phyloP scores from a whole-genome alignment of 2,888 invertebrate species.

The Heliconius ismenius region DNA sequence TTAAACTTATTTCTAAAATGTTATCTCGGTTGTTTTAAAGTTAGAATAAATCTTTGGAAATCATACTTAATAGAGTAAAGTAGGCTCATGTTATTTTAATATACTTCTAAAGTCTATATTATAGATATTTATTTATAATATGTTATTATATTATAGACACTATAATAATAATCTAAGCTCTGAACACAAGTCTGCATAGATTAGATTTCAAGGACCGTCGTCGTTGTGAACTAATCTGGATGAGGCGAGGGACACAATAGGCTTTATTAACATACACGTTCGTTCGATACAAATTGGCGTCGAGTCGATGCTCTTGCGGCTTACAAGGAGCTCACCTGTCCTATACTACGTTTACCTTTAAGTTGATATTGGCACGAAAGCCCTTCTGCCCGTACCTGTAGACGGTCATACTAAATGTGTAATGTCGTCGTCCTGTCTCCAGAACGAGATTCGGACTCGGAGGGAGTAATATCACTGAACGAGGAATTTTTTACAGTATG shows the following conservation, averaged over 20 bases:
- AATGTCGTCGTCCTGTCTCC: slow-evolving; percentile 27
- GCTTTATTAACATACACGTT: slow-evolving; percentile 74
- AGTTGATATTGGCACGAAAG: slow-evolving; percentile 28
- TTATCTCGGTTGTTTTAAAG: slow-evolving; percentile 17
- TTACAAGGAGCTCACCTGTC: slow-evolving; percentile 29
- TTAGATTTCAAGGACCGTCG: slow-evolving; percentile 39
- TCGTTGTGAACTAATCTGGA: slow-evolving; percentile 60
- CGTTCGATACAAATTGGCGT: slow-evolving; percentile 71
- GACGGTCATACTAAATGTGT: slow-evolving; percentile 36
- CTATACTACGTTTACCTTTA: slow-evolving; percentile 22
- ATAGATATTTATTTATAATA: neutral
- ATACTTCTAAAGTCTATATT: neutral
- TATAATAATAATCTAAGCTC: slow-evolving; percentile 4
- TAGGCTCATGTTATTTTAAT: slow-evolving; percentile 1
- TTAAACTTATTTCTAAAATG: slow-evolving; percentile 40
- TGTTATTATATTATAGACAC: neutral
- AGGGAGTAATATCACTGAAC: slow-evolving; percentile 38
- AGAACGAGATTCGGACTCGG: slow-evolving; percentile 33
- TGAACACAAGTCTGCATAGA: slow-evolving; percentile 32
- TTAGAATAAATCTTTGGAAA: neutral
- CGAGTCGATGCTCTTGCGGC: slow-evolving; percentile 59
- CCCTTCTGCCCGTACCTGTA: neutral
- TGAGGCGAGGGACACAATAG: slow-evolving; percentile 66
- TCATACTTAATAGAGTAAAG: neutral
- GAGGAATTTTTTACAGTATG: slow-evolving; percentile 33